These are phyloP conservation scores for Furcula furcula DNA, from an alignment of 2,888 invertebrate species.

Conservation along the genomic window DNA sequence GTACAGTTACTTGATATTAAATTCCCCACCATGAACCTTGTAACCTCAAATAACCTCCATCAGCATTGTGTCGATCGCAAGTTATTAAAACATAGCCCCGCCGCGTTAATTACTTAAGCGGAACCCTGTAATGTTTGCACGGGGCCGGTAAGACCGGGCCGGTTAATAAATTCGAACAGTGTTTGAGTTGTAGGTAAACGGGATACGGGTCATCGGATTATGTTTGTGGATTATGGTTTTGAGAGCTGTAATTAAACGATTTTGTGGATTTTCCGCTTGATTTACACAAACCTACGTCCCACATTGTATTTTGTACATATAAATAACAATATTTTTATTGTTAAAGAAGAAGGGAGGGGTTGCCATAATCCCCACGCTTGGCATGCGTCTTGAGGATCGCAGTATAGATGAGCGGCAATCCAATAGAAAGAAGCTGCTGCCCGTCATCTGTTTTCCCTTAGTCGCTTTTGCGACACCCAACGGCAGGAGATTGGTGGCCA, in stretches of 20 bases:
- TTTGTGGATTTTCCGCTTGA: conserved; percentile 14
- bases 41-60: conserved; percentile 13
- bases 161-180: conserved; percentile 64
- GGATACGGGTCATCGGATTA: conserved; percentile 42
- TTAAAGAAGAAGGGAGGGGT: no score
- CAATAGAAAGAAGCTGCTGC: no score
- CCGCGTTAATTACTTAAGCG: conserved; percentile 67
- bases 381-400: no score
- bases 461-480: no score
- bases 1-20: conserved; percentile 1
- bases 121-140: conserved; percentile 54
- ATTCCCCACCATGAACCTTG: not conserved
- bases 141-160: conserved; percentile 47
- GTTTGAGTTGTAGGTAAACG: conserved; percentile 57
- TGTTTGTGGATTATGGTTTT: conserved; percentile 38
- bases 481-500: no score
- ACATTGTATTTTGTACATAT: no score
- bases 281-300: no score
- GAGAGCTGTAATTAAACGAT: conserved; percentile 37
- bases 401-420: no score
- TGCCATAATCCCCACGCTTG: no score
- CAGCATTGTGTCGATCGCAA: conserved; percentile 34
- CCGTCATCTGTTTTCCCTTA: no score
- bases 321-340: no score
- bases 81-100: conserved; percentile 64